phyloP scores from a whole-genome alignment of 2,113 vertebrate genomes.

The Motacilla tschutschensis region DNA sequence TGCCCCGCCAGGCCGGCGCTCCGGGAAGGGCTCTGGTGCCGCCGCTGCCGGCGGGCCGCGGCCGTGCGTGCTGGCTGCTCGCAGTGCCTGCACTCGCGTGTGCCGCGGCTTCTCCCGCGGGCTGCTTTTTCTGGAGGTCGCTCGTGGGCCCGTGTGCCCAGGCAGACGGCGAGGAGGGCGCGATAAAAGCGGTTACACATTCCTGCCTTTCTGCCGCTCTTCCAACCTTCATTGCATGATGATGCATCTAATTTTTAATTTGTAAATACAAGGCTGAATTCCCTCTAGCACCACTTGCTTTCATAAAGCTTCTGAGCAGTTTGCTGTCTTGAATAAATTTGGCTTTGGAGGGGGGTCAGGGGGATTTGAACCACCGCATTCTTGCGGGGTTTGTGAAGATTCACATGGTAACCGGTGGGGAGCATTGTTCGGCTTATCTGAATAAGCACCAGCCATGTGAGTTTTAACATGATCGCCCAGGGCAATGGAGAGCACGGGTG shows the following conservation, averaged over 20 bases:
- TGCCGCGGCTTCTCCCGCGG: background rate
- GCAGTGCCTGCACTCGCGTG: background rate
- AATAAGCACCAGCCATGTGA: constrained; percentile 93
- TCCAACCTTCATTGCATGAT: constrained; percentile 59
- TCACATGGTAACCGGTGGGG: constrained; percentile 96
- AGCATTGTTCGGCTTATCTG: constrained; percentile 94
- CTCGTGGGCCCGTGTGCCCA: constrained; percentile 22
- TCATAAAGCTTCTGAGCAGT: constrained; percentile 82
- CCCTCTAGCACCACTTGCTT: constrained; percentile 76
- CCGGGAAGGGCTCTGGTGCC: background rate
- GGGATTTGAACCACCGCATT: constrained; percentile 96
- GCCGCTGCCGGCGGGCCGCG: background rate
- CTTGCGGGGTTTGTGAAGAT: constrained; percentile 94
- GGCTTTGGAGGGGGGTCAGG: constrained; percentile 80
- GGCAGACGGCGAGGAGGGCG: constrained; percentile 25
- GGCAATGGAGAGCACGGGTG: constrained; percentile 81
- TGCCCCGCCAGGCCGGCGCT: background rate
- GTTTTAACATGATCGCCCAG: constrained; percentile 91
- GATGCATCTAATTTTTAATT: constrained; percentile 79
- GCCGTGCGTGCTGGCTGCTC: background rate
- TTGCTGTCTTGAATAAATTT: constrained; percentile 93
- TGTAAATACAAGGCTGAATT: constrained; percentile 79
- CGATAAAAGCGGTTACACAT: constrained; percentile 32
- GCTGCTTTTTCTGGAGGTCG: background rate
- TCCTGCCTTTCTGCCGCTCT: background rate